Conservation (phyloP, 2,113 vertebrate genomes). For the Mobula hypostoma region DNA sequence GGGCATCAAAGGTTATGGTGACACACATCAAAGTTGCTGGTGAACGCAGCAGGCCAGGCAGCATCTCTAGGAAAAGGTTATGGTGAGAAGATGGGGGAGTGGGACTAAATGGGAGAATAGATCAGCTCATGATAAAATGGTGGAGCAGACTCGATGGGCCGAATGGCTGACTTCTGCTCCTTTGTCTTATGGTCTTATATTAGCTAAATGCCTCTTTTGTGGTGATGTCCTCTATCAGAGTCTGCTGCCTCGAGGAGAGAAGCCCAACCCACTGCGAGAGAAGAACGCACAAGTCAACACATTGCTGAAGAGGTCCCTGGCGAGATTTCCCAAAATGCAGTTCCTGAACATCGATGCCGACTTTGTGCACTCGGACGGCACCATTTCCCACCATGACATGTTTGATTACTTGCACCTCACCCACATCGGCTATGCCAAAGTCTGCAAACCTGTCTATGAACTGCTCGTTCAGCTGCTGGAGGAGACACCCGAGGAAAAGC, state of each 20-base stretch:
- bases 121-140: no score
- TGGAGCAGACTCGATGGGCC: no score
- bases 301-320: conserved; percentile 70
- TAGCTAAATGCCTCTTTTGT: background rate
- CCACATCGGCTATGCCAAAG: conserved; percentile 69
- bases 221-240: conserved; percentile 58
- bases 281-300: conserved; percentile 84
- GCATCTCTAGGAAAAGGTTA: no score
- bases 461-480: conserved; percentile 95
- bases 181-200: no score
- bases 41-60: no score
- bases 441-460: conserved; percentile 86
- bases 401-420: conserved; percentile 98
- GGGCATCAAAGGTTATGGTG: no score
- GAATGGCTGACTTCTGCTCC: no score
- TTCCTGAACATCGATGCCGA: conserved; percentile 74
- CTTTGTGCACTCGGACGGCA: conserved; percentile 88
- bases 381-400: conserved; percentile 86
- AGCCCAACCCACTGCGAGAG: conserved; percentile 83
- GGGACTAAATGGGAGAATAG: no score
- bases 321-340: conserved; percentile 71
- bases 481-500: conserved; percentile 87
- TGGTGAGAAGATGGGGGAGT: no score
- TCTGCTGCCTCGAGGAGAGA: conserved; percentile 87
- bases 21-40: no score